A percentile compares a stretch with the other conserved stretches of the same genome.
phyloP scores from a whole-genome alignment of 2,797 vertebrate genomes.

The Apodemus agrarius region DNA sequence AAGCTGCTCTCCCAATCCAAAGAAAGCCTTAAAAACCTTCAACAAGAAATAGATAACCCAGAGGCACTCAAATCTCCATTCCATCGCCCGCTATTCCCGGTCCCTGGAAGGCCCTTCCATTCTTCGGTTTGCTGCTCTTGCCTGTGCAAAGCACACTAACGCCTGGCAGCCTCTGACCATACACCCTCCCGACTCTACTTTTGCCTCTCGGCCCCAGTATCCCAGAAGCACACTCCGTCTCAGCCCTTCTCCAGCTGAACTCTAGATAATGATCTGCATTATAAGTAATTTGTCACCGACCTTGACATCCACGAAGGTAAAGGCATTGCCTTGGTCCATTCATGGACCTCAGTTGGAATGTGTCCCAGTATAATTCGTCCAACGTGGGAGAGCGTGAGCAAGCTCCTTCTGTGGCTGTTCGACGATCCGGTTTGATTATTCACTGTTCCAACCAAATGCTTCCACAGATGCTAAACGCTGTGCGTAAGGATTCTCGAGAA shows the following conservation, averaged over 20 bases:
- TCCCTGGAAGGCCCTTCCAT: background rate
- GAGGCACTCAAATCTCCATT: background rate
- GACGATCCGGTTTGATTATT: background rate
- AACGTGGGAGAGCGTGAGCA: background rate
- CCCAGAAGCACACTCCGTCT: background rate
- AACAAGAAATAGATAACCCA: background rate
- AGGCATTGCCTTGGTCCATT: background rate
- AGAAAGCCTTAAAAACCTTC: background rate
- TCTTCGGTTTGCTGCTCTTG: background rate
- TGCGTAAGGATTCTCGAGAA: background rate
- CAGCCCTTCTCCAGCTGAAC: background rate
- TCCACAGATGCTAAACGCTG: background rate
- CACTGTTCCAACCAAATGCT: background rate
- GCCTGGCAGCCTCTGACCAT: background rate
- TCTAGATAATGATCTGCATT: background rate
- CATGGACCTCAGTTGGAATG: background rate
- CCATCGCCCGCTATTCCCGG: background rate
- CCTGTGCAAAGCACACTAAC: background rate
- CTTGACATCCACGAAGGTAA: background rate
- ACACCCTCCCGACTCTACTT: no score
- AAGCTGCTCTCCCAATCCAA: background rate
- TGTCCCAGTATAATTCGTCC: background rate
- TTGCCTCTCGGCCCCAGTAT: fast-evolving
- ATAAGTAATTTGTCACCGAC: background rate
- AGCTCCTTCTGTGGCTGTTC: background rate